These are phyloP conservation scores for Rhinoraja longicauda DNA, from an alignment of 2,797 vertebrate species.

Conservation along the genomic window DNA sequence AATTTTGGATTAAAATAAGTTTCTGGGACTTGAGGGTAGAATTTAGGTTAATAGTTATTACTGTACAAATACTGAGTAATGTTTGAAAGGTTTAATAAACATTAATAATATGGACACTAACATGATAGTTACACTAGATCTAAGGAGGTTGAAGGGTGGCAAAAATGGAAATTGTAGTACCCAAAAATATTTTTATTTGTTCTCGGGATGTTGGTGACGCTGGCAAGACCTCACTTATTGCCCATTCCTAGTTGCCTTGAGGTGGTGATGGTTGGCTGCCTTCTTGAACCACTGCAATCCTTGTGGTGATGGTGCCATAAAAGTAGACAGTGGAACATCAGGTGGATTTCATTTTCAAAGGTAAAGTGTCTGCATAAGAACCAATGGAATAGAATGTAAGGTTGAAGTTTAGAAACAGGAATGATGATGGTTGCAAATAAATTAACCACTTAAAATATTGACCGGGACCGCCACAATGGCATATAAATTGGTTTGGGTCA, in stretches of 20 bases:
- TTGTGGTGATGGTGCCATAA: conserved; percentile 36
- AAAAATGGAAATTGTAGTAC: conserved; percentile 36
- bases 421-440: background rate
- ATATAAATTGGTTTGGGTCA: background rate
- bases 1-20: background rate
- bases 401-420: conserved; percentile 23
- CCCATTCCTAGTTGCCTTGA: conserved; percentile 37
- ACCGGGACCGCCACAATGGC: too few species aligned
- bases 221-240: conserved; percentile 34
- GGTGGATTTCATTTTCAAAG: conserved; percentile 32
- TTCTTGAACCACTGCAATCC: conserved; percentile 37
- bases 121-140: conserved; percentile 18
- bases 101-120: conserved; percentile 20
- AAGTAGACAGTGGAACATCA: conserved; percentile 36
- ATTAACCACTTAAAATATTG: conserved; percentile 14
- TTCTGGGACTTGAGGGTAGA: background rate
- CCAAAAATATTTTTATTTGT: conserved; percentile 35
- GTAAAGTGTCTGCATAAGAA: conserved; percentile 34
- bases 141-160: conserved; percentile 20
- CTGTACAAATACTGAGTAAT: background rate
- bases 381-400: conserved; percentile 25
- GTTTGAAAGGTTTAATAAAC: conserved; percentile 26
- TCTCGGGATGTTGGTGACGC: conserved; percentile 35
- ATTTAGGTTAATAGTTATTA: background rate
- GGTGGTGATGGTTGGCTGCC: conserved; percentile 35